Evolutionary conservation across 1,140 invertebrate genomes (phyloP), one percentile per base, ranked within the genome.

Genomic region (Muscidifurax raptorellus): DNA sequence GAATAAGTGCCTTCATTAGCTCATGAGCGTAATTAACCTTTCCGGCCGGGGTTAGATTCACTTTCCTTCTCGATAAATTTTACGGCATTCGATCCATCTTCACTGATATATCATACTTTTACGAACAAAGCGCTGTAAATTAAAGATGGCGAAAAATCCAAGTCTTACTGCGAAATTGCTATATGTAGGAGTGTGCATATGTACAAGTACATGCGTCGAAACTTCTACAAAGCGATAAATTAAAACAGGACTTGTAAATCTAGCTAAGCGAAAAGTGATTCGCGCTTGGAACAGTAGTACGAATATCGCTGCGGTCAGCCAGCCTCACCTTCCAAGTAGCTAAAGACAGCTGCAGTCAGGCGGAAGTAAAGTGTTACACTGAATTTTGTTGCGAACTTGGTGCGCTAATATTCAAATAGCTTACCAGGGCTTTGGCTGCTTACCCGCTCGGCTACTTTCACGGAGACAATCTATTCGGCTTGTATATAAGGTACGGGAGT

Each of bases 301-400:
- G 88, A 86, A 88, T 86, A 87, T 87, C 88, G 89, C 86, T 88
- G 89, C 72, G 90, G 89, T 89, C 90, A 90, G 89, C 86, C 89
- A 52, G 82, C 67, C 52, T 74, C 28, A 4, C 9, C 78, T 86
- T 85, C 83, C 86, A 32, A 75, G 86, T 90, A 90, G 89, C 90
- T 85, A 77, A 83, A 67, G 76, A 82, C 79, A 85, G 80, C 89
- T 89, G 59, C 66, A 83, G 80, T 66, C 81, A 80, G 89, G 89
- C 90, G 88, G 87, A 87, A 15, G 15, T 1, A 47, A 47, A 47
- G 44, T 1, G 15, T 47, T 10, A 47, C 44, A 10, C 44, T 47
- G 1, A 15, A 10, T 13, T 18, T 47, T 5, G 44, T 15, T 12
- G 4, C 13, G 10, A 47, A 12, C 0, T 40, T 40, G 10, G 36